phyloP scores from a whole-genome alignment of 2,113 vertebrate species.

The Ctenodactylus gundi region DNA sequence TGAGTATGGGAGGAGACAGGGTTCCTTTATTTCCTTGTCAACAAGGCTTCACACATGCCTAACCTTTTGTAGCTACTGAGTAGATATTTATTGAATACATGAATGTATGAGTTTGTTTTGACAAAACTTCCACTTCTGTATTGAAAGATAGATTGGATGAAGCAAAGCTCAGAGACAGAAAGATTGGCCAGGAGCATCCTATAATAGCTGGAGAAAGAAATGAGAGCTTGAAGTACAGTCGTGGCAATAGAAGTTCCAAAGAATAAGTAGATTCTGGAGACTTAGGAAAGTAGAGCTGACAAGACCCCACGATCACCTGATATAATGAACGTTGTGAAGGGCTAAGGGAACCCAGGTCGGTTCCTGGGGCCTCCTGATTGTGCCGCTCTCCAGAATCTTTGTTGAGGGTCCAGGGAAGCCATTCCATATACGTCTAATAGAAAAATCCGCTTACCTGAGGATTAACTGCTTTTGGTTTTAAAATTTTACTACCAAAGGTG shows the following conservation, averaged over 20 bases:
- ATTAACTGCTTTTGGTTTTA: conserved; percentile 22
- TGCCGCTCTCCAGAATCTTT: background rate
- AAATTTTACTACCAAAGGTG: background rate
- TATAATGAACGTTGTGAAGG: background rate
- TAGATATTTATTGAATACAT: background rate
- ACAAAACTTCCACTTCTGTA: background rate
- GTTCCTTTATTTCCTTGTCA: background rate
- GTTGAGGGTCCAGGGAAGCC: background rate
- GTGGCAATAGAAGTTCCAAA: background rate
- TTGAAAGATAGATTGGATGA: background rate
- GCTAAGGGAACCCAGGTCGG: background rate
- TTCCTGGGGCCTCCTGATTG: background rate
- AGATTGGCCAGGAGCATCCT: background rate
- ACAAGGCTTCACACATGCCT: background rate
- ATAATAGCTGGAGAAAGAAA: background rate
- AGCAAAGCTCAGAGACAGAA: background rate
- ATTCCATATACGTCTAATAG: background rate
- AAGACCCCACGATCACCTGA: no score
- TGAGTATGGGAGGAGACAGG: background rate
- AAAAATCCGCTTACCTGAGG: background rate
- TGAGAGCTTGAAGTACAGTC: background rate
- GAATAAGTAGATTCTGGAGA: background rate
- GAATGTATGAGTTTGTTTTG: background rate
- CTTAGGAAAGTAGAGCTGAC: background rate
- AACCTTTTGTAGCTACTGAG: background rate